A percentile compares a stretch with the other conserved stretches of the same genome.
phyloP scores from a whole-genome alignment of 2,888 invertebrate species.

The Muschampia plurimacula region DNA sequence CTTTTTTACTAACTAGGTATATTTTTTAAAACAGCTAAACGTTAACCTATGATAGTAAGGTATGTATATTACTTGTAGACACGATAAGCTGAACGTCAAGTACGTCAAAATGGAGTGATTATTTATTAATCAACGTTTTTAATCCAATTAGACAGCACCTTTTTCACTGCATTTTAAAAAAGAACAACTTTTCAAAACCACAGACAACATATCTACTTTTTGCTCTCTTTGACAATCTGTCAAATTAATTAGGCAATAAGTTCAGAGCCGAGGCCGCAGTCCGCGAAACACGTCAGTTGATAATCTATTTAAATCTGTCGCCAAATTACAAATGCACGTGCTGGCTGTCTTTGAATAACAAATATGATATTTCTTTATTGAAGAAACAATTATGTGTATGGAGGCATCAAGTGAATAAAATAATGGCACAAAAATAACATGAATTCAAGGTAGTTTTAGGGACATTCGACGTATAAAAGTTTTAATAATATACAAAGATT shows the following conservation, averaged over 20 bases:
- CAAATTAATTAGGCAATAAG: slow-evolving; percentile 32
- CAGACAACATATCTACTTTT: slow-evolving; percentile 25
- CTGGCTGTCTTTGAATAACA: slow-evolving; percentile 30
- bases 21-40: no score
- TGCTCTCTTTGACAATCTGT: slow-evolving; percentile 27
- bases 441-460: no score
- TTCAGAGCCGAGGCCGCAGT: slow-evolving; percentile 13
- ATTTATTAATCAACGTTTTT: neutral
- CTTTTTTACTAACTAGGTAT: no score
- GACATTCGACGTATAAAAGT: no score
- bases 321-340: slow-evolving; percentile 43
- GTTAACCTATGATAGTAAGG: no score
- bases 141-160: slow-evolving; percentile 9
- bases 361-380: neutral
- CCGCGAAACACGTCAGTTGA: slow-evolving; percentile 16
- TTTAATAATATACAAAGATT: no score
- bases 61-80: neutral
- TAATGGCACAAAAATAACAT: no score
- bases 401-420: no score
- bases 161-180: slow-evolving; percentile 10
- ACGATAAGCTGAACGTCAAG: neutral
- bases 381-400: neutral
- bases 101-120: neutral
- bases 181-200: slow-evolving; percentile 19
- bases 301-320: slow-evolving; percentile 27